Conservation (phyloP, 2,888 invertebrate genomes). For the Spisula subtruncata region DNA sequence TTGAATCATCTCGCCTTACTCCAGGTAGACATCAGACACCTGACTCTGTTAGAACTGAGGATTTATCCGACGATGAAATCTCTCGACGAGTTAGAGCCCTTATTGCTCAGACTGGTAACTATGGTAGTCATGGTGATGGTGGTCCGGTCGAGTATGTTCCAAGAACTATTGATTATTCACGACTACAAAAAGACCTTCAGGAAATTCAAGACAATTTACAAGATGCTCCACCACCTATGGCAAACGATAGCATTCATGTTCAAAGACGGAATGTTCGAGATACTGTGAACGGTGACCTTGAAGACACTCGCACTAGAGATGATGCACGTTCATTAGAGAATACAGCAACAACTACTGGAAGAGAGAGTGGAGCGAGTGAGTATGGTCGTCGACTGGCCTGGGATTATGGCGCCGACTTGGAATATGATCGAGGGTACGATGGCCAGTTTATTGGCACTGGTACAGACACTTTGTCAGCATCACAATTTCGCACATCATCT, state of each 20-base stretch:
- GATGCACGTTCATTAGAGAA: slow-evolving; percentile 55
- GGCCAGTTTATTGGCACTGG: slow-evolving; percentile 75
- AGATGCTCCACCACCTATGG: slow-evolving; percentile 62
- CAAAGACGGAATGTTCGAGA: slow-evolving; percentile 50
- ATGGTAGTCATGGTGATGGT: slow-evolving; percentile 34
- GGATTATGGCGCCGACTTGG: slow-evolving; percentile 83
- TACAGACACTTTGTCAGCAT: slow-evolving; percentile 59
- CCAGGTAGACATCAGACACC: slow-evolving; percentile 1
- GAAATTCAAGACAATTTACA: slow-evolving; percentile 84
- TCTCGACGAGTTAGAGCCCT: slow-evolving; percentile 63
- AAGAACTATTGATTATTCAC: slow-evolving; percentile 76
- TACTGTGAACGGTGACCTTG: slow-evolving; percentile 30
- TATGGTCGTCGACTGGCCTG: slow-evolving; percentile 75
- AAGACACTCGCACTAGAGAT: slow-evolving; percentile 35
- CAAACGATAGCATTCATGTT: slow-evolving; percentile 64
- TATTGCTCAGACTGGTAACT: slow-evolving; percentile 59
- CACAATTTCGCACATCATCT: slow-evolving; percentile 44
- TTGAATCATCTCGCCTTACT: background rate
- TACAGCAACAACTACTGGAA: slow-evolving; percentile 58
- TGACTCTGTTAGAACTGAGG: slow-evolving; percentile 21
- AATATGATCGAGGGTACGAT: slow-evolving; percentile 71
- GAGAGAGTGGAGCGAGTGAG: slow-evolving; percentile 74
- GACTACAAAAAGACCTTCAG: slow-evolving; percentile 83
- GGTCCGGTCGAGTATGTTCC: slow-evolving; percentile 52
- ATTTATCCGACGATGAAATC: slow-evolving; percentile 67